phyloP scores from a whole-genome alignment of 37 sponge, comb jelly and placozoan genomes.

The Crambe crambe region DNA sequence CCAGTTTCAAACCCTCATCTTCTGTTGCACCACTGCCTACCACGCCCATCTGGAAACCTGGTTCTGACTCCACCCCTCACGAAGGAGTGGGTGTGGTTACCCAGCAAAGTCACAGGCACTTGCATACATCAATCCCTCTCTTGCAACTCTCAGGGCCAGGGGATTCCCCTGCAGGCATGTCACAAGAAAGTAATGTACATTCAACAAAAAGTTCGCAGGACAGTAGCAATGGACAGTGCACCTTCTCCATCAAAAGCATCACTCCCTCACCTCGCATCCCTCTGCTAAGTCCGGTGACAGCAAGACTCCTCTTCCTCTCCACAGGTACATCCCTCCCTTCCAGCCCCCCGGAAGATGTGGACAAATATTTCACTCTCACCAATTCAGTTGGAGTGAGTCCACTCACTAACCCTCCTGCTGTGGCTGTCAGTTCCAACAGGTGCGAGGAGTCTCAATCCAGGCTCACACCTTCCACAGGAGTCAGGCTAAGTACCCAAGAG shows the following conservation, averaged over 20 bases:
- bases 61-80: not conserved
- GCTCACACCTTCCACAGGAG: not conserved
- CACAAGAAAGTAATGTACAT: not conserved
- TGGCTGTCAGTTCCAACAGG: not conserved
- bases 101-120: not conserved
- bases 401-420: not conserved
- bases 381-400: not conserved
- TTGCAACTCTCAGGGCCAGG: not conserved
- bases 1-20: not conserved
- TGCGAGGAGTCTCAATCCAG: not conserved
- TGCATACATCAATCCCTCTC: not conserved
- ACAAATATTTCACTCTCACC: not conserved
- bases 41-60: too few species aligned
- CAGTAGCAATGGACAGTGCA: not conserved
- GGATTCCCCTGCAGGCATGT: not conserved
- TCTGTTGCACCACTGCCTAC: too few species aligned
- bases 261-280: slow-evolving; percentile 6
- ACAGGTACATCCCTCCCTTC: slow-evolving; percentile 19
- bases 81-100: not conserved
- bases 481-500: not conserved
- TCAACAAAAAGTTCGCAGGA: not conserved
- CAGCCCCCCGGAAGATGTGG: slow-evolving; percentile 23
- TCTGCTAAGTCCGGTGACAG: slow-evolving; percentile 33
- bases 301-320: slow-evolving; percentile 18
- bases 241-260: not conserved